Percentiles rank a stretch among this genome's conserved stretches.
These are phyloP conservation scores for Matsumyia berberina DNA, from an alignment of 2,888 invertebrate species.

Conservation along the genomic window DNA sequence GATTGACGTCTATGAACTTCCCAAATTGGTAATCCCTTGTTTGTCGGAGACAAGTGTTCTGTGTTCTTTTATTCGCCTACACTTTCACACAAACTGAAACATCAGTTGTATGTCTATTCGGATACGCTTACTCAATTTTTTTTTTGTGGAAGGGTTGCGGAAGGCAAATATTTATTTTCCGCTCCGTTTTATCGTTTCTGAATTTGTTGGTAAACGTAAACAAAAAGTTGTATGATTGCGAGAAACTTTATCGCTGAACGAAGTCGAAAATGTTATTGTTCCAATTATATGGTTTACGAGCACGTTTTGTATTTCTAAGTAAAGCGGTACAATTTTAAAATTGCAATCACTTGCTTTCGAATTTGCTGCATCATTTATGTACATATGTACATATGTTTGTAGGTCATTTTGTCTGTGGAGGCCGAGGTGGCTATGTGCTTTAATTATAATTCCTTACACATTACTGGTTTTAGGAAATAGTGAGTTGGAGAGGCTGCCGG, in stretches of 20 bases:
- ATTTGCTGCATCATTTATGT: too few relatives aligned
- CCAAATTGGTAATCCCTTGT: not conserved
- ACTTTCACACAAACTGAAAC: not conserved
- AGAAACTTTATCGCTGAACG: not conserved
- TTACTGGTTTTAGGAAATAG: too few relatives aligned
- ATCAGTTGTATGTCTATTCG: not conserved
- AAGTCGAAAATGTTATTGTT: not conserved
- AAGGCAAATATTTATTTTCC: not conserved
- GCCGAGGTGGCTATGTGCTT: too few relatives aligned
- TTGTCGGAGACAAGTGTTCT: not conserved
- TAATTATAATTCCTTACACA: too few relatives aligned
- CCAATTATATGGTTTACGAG: not conserved
- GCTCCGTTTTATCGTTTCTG: too few relatives aligned
- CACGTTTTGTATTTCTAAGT: not conserved
- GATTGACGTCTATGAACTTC: conserved; percentile 8
- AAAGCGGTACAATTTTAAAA: too few relatives aligned
- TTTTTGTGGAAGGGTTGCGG: not conserved
- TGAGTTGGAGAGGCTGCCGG: too few relatives aligned
- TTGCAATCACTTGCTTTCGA: too few relatives aligned
- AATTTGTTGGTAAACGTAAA: not conserved
- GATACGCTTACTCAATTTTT: not conserved
- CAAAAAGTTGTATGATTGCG: not conserved
- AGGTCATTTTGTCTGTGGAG: too few relatives aligned
- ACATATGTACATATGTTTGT: too few relatives aligned
- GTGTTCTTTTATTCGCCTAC: too few relatives aligned